phyloP scores from a whole-genome alignment of 30 jellyfish, hydroid and myxozoan species.

The Aurelia coerulea region DNA sequence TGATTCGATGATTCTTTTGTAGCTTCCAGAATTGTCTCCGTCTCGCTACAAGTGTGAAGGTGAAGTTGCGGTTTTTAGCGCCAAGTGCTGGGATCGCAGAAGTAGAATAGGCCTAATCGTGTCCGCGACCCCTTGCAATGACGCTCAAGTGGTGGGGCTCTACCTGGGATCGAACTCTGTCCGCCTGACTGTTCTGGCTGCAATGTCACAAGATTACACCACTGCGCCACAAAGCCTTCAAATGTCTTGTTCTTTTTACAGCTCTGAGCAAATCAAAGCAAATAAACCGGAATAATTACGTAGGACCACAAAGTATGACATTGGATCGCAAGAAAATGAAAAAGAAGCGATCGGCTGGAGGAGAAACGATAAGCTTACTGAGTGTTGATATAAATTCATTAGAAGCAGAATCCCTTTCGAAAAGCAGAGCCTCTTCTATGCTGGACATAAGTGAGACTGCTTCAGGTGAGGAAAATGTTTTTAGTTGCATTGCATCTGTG shows the following conservation, averaged over 20 bases:
- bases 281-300: conserved; percentile 51
- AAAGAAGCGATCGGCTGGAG: conserved; percentile 3
- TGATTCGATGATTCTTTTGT: too few relatives aligned
- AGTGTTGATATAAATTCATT: conserved; percentile 59
- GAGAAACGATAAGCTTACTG: conserved; percentile 72
- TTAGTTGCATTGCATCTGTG: background rate
- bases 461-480: conserved; percentile 35
- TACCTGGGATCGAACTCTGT: too few relatives aligned
- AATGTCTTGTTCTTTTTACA: background rate
- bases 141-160: too few relatives aligned
- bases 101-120: too few relatives aligned
- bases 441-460: conserved; percentile 82
- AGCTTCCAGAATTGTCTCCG: too few relatives aligned
- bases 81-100: too few relatives aligned
- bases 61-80: too few relatives aligned
- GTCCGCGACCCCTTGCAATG: too few relatives aligned
- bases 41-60: too few relatives aligned
- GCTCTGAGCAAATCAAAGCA: conserved; percentile 84
- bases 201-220: too few relatives aligned
- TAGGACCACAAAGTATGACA: conserved; percentile 67
- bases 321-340: conserved; percentile 54
- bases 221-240: too few relatives aligned
- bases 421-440: conserved; percentile 86
- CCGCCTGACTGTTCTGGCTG: too few relatives aligned
- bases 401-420: conserved; percentile 58